These are phyloP conservation scores for Biston stratarius DNA, from an alignment of 2,888 invertebrate species.

Conservation along the genomic window DNA sequence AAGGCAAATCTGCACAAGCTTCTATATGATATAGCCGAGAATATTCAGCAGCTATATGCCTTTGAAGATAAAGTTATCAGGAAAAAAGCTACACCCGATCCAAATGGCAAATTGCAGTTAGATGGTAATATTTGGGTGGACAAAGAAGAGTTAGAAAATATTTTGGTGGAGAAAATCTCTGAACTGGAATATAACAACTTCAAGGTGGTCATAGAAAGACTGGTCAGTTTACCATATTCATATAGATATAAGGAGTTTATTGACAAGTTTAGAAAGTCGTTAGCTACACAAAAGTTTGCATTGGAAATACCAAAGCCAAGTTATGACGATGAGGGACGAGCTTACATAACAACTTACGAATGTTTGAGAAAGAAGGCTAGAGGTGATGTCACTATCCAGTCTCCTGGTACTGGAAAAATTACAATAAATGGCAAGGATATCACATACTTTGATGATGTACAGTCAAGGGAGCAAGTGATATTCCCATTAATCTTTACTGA, in stretches of 20 bases:
- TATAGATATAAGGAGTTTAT: slow-evolving; percentile 91
- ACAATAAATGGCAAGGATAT: slow-evolving; percentile 93
- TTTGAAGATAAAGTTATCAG: slow-evolving; percentile 90
- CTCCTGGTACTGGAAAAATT: slow-evolving; percentile 94
- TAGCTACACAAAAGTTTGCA: slow-evolving; percentile 86
- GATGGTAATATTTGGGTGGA: slow-evolving; percentile 86
- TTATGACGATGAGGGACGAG: slow-evolving; percentile 90
- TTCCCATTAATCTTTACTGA: slow-evolving; percentile 94
- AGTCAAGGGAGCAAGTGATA: slow-evolving; percentile 93
- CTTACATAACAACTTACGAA: slow-evolving; percentile 90
- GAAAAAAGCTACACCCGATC: slow-evolving; percentile 87
- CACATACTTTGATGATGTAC: slow-evolving; percentile 90
- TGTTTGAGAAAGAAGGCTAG: slow-evolving; percentile 90
- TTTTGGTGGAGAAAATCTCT: slow-evolving; percentile 89
- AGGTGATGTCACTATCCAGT: slow-evolving; percentile 92
- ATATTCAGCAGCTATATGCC: slow-evolving; percentile 88
- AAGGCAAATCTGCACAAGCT: slow-evolving; percentile 94
- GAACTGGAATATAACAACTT: slow-evolving; percentile 91
- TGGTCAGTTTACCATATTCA: slow-evolving; percentile 90
- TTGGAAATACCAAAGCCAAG: slow-evolving; percentile 89
- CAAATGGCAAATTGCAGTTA: slow-evolving; percentile 83
- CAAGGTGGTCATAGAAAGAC: slow-evolving; percentile 89
- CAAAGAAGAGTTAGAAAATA: slow-evolving; percentile 88
- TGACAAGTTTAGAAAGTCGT: slow-evolving; percentile 88
- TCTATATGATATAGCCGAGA: slow-evolving; percentile 91